A percentile compares a stretch with the other conserved stretches of the same genome.
Evolutionary conservation across 2,113 vertebrate genomes (phyloP).

Genomic region (Egretta garzetta): DNA sequence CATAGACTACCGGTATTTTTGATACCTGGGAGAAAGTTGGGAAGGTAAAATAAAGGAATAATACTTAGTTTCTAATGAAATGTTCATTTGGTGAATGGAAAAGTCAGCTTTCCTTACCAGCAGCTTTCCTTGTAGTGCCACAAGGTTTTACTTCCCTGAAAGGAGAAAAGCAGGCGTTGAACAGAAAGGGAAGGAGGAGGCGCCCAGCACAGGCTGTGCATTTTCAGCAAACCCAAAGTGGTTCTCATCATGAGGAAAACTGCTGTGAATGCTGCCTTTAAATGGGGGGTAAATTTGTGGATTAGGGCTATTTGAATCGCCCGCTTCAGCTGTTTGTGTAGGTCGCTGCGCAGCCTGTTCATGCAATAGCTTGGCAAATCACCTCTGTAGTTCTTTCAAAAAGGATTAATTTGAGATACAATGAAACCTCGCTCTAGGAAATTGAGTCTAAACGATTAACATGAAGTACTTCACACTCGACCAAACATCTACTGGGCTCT

Average conservation of each 20-base stretch:
- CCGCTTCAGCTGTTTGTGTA: background rate
- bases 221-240: background rate
- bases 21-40: background rate
- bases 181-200: background rate
- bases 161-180: background rate
- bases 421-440: background rate
- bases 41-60: background rate
- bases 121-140: background rate
- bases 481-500: background rate
- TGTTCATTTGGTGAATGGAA: background rate
- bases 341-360: background rate
- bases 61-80: background rate
- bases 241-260: background rate
- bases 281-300: no score
- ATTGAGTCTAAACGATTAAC: background rate
- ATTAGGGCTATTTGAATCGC: background rate
- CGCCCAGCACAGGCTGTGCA: background rate
- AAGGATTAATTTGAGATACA: background rate
- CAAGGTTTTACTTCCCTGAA: no score
- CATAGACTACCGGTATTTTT: background rate
- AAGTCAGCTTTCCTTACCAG: background rate
- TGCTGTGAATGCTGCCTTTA: background rate
- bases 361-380: background rate
- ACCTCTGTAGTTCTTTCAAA: background rate
- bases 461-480: background rate